Conservation (phyloP, 2,888 invertebrate species). For the Notodonta ziczac region DNA sequence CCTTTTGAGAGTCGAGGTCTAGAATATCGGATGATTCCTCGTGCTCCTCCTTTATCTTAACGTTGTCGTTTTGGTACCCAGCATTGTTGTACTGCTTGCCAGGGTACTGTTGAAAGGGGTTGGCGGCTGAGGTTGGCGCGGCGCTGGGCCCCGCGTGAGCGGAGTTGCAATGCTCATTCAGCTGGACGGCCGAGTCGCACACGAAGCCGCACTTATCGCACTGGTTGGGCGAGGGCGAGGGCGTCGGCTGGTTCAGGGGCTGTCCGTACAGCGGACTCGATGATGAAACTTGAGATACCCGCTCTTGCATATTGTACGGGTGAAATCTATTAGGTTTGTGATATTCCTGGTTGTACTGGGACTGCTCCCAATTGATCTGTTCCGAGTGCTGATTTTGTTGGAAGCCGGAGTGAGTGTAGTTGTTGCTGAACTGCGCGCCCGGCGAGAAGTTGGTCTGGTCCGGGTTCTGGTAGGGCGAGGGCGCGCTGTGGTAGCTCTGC, state of each 20-base stretch:
- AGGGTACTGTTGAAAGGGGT: conserved; percentile 82
- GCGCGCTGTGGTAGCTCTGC: conserved; percentile 87
- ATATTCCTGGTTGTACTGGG: conserved; percentile 76
- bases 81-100: conserved; percentile 76
- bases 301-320: conserved; percentile 82
- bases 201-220: conserved; percentile 94
- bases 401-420: conserved; percentile 80
- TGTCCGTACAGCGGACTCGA: conserved; percentile 84
- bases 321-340: conserved; percentile 78
- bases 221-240: conserved; percentile 89
- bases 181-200: conserved; percentile 89
- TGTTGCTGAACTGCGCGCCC: conserved; percentile 79
- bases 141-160: conserved; percentile 84
- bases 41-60: conserved; percentile 86
- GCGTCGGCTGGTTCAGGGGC: conserved; percentile 87
- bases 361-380: conserved; percentile 78
- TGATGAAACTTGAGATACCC: conserved; percentile 80
- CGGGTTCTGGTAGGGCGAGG: conserved; percentile 86
- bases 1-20: conserved; percentile 95
- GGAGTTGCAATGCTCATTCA: conserved; percentile 90
- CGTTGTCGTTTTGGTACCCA: conserved; percentile 74
- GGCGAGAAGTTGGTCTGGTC: conserved; percentile 85
- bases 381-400: conserved; percentile 79
- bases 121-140: conserved; percentile 69
- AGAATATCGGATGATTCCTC: conserved; percentile 92